Evolutionary conservation across 1,140 invertebrate genomes (phyloP), one percentile per base, ranked within the genome.

Genomic region (Vanessa tameamea): DNA sequence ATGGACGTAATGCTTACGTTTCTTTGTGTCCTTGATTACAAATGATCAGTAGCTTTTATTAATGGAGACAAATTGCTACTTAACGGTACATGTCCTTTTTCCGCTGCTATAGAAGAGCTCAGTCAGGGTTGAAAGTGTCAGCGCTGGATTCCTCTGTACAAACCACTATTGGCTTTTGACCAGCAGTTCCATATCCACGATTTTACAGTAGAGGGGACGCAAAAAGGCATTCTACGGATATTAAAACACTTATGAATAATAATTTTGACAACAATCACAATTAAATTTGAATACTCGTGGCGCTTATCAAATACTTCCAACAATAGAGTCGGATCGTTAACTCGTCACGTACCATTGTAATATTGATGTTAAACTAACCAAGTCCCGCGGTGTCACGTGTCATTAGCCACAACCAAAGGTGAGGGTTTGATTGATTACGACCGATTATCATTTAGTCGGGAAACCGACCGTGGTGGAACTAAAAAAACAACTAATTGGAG

Each of bases 361-460:
- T 81, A 80, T 71, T 78, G 78, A 79, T 82, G 82, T 84, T 84
- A 82, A 82, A 85, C 80, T 82, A 83, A 79, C 83, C 80, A 83
- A 83, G 78, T 79, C 77, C 75, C 67, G 78, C 75, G 81, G 67
- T 76, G 80, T 76, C 76, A 84, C 69, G 82, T 82, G 79, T 83
- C 82, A 87, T 87, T 87, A 86, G 76, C 75, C 69, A 59, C 55
- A 20, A 72, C 73, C 74, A 72, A 80, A 85, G 84, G 86, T 85
- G 86, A 80, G 71, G 71, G 79, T 66, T 81, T 87, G 86, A 87
- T 87, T 87, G 86, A 87, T 85, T 82, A 77, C 67, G 50, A 68
- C 53, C 77, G 64, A 79, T 77, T 79, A 80, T 79, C 83, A 80
- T 85, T 85, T 83, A 82, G 72, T 48, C 64, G 81, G 23, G 31